Evolutionary conservation across 2,888 invertebrate species (phyloP), one percentile per base, ranked within the genome.

Genomic region (Drosophila atroscutellata): DNA sequence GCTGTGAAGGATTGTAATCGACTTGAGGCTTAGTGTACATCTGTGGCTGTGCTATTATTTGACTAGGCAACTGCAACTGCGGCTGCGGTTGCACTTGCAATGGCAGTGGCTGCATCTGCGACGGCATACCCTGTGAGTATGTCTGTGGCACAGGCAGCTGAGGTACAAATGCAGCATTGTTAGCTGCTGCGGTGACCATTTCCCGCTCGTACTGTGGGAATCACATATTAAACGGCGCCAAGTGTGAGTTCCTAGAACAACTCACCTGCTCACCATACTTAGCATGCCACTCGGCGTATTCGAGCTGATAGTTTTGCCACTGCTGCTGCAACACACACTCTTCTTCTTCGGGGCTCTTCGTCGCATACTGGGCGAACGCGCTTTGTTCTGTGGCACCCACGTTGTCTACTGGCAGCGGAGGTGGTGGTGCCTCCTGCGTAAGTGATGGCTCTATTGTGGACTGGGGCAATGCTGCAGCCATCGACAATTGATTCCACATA

Each of bases 201-300:
- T 93, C 93, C 1, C 92, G 89, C 68, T 92, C 92, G 71, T 93
- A 93, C 92, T 93, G 65, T 20, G 2, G 13, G 20, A 45, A 45
- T 20, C 20, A 7, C 20, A 20, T 20, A 45, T 45, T 20, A 20
- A 13, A 20, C 7, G 7, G 7, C 3, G 20, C 20, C 7, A 13
- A 20, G 3, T 20, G 45, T 13, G 13, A 15, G 3, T 45, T 13
- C 1, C 13, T 20, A 42, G 11, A 11, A 5, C 20, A 20, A 11
- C 42, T 5, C 42, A 42, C 42, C 42, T 20, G 42, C 5, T 20
- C 11, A 20, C 42, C 42, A 5, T 42, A 42, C 11, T 42, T 42
- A 2, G 42, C 20, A 20, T 42, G 42, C 42, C 42, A 42, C 20
- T 42, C 42, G 20, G 42, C 11, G 5, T 42, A 42, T 20, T 42